Conservation (phyloP, 2,113 vertebrate species). For the Phrynosoma blainvillii region DNA sequence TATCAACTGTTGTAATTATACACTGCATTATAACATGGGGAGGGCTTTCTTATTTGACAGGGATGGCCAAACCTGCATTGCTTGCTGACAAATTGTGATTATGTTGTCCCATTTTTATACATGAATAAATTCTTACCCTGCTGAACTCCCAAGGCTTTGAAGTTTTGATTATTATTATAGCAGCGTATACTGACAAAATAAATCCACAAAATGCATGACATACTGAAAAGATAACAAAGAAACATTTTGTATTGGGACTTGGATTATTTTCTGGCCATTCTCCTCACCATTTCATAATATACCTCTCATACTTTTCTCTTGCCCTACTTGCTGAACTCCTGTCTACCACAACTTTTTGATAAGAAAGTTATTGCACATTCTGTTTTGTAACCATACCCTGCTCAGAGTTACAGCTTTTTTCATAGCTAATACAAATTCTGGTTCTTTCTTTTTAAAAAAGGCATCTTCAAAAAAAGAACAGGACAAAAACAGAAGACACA, state of each 20-base stretch:
- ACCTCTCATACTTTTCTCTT: too few species aligned
- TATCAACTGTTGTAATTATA: background rate
- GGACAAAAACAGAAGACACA: background rate
- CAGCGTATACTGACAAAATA: background rate
- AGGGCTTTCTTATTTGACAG: background rate
- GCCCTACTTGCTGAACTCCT: background rate
- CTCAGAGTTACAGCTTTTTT: background rate
- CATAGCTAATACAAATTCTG: background rate
- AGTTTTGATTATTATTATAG: background rate
- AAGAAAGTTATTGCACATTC: background rate
- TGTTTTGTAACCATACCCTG: background rate
- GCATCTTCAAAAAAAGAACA: background rate
- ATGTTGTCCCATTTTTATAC: too few species aligned
- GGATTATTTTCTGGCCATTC: background rate
- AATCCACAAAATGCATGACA: too few species aligned
- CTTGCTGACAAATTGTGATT: background rate
- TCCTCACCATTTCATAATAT: background rate
- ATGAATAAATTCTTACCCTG: too few species aligned
- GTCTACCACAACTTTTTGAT: background rate
- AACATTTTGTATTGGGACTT: background rate
- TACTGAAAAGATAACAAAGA: too few species aligned
- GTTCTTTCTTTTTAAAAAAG: background rate
- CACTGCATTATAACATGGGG: background rate
- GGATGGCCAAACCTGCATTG: background rate
- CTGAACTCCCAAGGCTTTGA: background rate